Percentiles rank a stretch among this genome's conserved stretches.
Evolutionary conservation across 2,113 vertebrate genomes (phyloP).

Genomic region (Dipodomys stephensi): DNA sequence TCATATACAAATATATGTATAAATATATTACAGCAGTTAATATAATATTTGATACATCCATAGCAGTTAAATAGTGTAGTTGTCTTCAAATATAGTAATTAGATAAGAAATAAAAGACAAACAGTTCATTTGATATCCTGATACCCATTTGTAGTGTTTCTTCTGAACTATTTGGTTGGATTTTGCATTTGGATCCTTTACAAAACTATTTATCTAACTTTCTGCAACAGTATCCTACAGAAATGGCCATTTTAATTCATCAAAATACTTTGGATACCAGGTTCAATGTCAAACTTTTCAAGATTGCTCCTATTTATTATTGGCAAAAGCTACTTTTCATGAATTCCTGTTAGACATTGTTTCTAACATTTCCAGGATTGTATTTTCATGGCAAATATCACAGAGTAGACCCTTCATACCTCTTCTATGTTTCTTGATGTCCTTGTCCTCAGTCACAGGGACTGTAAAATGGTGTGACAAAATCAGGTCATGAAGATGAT

Average conservation of each 20-base stretch:
- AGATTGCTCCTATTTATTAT: background rate
- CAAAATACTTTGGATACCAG: background rate
- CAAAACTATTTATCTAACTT: background rate
- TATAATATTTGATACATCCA: background rate
- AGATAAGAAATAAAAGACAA: background rate
- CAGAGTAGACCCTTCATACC: background rate
- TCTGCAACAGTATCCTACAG: background rate
- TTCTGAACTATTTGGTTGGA: background rate
- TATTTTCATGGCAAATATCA: constrained; percentile 26
- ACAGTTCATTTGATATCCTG: background rate
- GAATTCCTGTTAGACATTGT: background rate
- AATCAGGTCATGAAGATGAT: background rate
- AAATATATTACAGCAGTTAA: background rate
- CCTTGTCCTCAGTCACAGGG: background rate
- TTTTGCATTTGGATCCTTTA: constrained; percentile 10
- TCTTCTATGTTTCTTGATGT: background rate
- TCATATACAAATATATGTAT: background rate
- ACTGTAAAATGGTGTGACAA: background rate
- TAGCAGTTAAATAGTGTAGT: background rate
- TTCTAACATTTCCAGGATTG: background rate
- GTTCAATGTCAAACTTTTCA: background rate
- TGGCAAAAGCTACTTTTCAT: background rate
- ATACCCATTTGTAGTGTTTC: background rate
- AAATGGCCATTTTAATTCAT: background rate
- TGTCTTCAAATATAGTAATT: background rate